Conservation (phyloP, 2,113 vertebrate genomes). For the Apteryx owenii region DNA sequence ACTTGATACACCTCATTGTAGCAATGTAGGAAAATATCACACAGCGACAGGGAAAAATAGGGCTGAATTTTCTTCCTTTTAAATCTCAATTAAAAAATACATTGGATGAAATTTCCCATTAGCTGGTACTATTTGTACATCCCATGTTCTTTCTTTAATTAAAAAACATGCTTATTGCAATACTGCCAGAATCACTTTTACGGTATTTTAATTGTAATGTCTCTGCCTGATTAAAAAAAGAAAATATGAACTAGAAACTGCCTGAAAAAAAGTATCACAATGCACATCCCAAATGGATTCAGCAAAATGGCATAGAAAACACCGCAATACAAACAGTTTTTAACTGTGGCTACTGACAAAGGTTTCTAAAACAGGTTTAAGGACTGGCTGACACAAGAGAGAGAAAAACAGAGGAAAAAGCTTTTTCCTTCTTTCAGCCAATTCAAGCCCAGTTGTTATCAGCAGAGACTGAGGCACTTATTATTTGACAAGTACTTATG, state of each 20-base stretch:
- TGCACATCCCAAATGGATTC: conserved; percentile 10
- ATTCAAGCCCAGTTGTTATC: background rate
- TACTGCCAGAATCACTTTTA: conserved; percentile 81
- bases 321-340: background rate
- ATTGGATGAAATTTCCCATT: conserved; percentile 76
- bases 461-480: background rate
- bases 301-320: conserved; percentile 46
- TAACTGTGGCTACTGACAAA: background rate
- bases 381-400: background rate
- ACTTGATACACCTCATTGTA: conserved; percentile 42
- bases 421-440: background rate
- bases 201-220: conserved; percentile 84
- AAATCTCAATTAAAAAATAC: conserved; percentile 81
- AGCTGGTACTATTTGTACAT: conserved; percentile 74
- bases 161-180: conserved; percentile 84
- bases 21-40: conserved; percentile 28
- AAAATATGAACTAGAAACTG: conserved; percentile 81
- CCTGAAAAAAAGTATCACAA: conserved; percentile 28
- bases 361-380: background rate
- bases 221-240: conserved; percentile 84
- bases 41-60: background rate
- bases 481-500: background rate
- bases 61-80: conserved; percentile 36
- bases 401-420: background rate
- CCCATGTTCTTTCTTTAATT: conserved; percentile 81